Evolutionary conservation across 1,140 invertebrate genomes (phyloP), one percentile per base, ranked within the genome.

Genomic region (Scaptodrosophila lebanonensis): DNA sequence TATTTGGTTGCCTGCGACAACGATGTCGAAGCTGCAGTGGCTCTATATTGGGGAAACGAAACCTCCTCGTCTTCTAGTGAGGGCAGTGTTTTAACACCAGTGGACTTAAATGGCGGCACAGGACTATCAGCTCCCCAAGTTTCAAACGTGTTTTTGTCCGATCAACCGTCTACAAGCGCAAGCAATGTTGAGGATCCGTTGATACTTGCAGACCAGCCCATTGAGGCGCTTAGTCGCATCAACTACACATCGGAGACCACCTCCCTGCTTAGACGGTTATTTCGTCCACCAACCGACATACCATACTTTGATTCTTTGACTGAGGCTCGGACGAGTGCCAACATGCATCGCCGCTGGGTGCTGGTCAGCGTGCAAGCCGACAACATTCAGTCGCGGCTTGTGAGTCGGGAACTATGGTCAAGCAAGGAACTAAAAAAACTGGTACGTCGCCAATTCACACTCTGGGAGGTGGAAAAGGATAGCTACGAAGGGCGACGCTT

Each of bases 401-500:
- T 95, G 2, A 95, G 95, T 86, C 88, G 94, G 40, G 94, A 95
- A 87, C 90, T 95, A 0, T 95, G 94, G 94, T 91, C 92, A 1
- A 90, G 91, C 59, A 83, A 86, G 42, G 89, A 91, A 52, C 90
- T 95, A 1, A 91, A 92, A 52, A 89, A 89, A 35, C 88, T 95
- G 36, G 86, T 95, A 12, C 89, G 90, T 40, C 89, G 92, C 60
- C 91, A 93, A 86, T 95, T 95, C 83, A 86, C 94, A n/a, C 90
- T 95, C 59, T 95, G 93, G 93, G 93, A 95, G 89, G 91, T 93
- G 17, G 91, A 93, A 64, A 89, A 91, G 45, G 92, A 92, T 75
- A 91, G 91, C 52, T 87, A 88, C 5, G 93, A 94, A 63, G 94
- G 93, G 5, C 87, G 89, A 15, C 88, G 91, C 13, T 93, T 92